Conservation (phyloP, 2,797 vertebrate genomes). For the Denticeps clupeoides region DNA sequence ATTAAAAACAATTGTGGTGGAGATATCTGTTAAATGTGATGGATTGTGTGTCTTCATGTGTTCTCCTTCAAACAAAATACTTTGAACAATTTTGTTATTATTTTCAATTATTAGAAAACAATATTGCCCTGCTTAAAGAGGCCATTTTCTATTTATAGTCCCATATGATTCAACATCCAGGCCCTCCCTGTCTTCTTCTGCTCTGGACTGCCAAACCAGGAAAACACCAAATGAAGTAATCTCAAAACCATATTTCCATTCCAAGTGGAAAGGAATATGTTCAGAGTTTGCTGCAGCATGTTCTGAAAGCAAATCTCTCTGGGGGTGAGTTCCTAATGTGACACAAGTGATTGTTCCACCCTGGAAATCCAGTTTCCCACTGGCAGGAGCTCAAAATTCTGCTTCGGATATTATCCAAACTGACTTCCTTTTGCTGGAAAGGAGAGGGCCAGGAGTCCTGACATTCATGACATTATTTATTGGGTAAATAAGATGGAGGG, state of each 20-base stretch:
- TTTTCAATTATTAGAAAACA: no score
- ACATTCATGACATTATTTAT: no score
- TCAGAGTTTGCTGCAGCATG: not conserved
- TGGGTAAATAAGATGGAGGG: no score
- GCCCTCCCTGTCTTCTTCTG: not conserved
- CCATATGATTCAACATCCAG: not conserved
- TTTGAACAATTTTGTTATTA: no score
- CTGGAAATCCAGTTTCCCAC: conserved; percentile 15
- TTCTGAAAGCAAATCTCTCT: conserved; percentile 15
- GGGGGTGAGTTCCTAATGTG: conserved; percentile 6
- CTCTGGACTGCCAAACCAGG: not conserved
- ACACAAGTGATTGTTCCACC: conserved; percentile 14
- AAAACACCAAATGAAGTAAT: not conserved
- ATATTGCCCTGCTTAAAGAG: no score
- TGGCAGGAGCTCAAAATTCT: conserved; percentile 9
- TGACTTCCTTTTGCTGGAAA: conserved; percentile 19
- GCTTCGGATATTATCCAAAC: conserved; percentile 20
- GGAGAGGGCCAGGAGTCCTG: not conserved
- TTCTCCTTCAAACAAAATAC: no score
- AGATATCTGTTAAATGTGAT: not conserved
- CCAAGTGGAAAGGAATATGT: not conserved
- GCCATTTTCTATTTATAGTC: not conserved
- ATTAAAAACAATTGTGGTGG: not conserved
- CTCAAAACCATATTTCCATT: not conserved
- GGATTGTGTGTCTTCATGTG: no score